Evolutionary conservation across 2,113 vertebrate genomes (phyloP).

Genomic region (Stigmatopora nigra): DNA sequence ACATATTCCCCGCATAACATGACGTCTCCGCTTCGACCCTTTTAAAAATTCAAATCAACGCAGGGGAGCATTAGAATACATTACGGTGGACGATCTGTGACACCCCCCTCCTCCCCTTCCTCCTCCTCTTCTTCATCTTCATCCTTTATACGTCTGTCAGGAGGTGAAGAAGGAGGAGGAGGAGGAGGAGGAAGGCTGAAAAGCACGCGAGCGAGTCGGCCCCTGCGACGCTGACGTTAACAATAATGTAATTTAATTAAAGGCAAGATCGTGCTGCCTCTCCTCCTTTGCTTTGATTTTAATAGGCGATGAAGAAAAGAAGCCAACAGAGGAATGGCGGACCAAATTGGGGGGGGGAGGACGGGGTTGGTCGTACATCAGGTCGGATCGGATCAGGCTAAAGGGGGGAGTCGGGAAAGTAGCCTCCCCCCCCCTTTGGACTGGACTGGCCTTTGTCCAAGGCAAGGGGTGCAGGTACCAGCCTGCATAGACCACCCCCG

Average conservation of each 20-base stretch:
- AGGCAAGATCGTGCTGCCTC: conserved; percentile 51
- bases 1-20: conserved; percentile 64
- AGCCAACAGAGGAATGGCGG: conserved; percentile 23
- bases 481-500: conserved; percentile 67
- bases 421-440: background rate
- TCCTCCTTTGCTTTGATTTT: conserved; percentile 57
- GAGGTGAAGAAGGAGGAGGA: conserved; percentile 36
- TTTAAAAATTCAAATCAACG: conserved; percentile 63
- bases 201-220: conserved; percentile 43
- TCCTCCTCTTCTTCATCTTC: conserved; percentile 1
- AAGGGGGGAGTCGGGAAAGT: background rate
- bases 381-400: conserved; percentile 52
- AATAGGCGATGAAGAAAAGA: conserved; percentile 66
- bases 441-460: background rate
- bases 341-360: conserved; percentile 51
- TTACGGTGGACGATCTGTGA: conserved; percentile 48
- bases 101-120: too few relatives aligned
- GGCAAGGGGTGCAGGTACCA: conserved; percentile 61
- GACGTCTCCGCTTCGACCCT: conserved; percentile 38
- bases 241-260: conserved; percentile 78
- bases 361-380: conserved; percentile 60
- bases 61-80: conserved; percentile 63
- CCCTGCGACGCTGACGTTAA: conserved; percentile 69
- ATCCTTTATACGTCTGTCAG: conserved; percentile 52
- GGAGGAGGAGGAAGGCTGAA: conserved; percentile 43